Evolutionary conservation across 2,113 vertebrate species (phyloP).

Genomic region (Sceloporus undulatus): DNA sequence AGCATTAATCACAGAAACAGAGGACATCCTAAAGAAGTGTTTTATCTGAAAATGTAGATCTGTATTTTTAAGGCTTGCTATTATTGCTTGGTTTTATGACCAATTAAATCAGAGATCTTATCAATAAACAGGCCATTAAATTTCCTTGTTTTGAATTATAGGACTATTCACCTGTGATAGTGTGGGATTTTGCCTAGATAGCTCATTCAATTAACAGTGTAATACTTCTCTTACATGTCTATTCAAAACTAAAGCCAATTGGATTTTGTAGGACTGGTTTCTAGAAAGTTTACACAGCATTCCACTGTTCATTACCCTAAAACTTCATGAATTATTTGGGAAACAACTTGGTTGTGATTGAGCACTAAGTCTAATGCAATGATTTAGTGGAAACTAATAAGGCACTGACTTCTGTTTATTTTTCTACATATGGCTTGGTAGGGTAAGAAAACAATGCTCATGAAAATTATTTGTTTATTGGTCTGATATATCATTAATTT

Average conservation of each 20-base stretch:
- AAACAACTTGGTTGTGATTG: neutral
- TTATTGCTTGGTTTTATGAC: conserved; percentile 58
- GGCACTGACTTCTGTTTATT: neutral
- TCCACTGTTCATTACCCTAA: neutral
- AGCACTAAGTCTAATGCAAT: neutral
- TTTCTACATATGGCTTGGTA: conserved; percentile 22
- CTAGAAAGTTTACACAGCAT: neutral
- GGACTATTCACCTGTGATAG: neutral
- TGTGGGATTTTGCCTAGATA: neutral
- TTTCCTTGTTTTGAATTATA: conserved; percentile 36
- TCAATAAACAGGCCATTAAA: conserved; percentile 40
- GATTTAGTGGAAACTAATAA: conserved; percentile 20
- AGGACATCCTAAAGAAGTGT: neutral
- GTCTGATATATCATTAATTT: conserved; percentile 29
- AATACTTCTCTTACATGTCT: neutral
- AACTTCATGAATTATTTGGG: neutral
- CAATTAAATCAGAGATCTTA: conserved; percentile 54
- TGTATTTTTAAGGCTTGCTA: conserved; percentile 45
- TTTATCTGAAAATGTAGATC: conserved; percentile 49
- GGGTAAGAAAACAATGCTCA: neutral
- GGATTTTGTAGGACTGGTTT: too few relatives aligned
- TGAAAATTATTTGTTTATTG: conserved; percentile 26
- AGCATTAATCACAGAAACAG: conserved; percentile 54
- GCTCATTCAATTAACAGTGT: conserved; percentile 8
- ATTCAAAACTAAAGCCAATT: neutral